Conservation (phyloP, 2,888 invertebrate species). For the Andrena chrysosceles region DNA sequence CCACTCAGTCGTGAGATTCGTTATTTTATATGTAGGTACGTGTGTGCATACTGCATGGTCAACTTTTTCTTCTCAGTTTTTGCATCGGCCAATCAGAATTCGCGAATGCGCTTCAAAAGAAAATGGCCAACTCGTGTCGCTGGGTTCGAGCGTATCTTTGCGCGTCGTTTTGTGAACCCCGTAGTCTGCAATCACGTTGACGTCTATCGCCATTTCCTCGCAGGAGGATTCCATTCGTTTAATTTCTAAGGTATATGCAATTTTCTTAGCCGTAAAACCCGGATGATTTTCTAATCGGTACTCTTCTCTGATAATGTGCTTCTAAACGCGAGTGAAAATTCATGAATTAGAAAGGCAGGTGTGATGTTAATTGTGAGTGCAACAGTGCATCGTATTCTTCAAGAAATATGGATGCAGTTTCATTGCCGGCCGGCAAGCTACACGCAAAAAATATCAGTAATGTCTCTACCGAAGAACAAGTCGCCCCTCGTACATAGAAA, state of each 20-base stretch:
- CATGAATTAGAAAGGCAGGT: slow-evolving; percentile 30
- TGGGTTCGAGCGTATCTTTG: slow-evolving; percentile 89
- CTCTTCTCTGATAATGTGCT: slow-evolving; percentile 7
- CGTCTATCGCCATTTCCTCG: slow-evolving; percentile 90
- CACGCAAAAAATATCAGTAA: slow-evolving; percentile 40
- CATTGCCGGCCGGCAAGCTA: slow-evolving; percentile 75
- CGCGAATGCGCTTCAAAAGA: slow-evolving; percentile 79
- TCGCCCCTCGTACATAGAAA: not conserved
- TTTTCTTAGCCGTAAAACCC: slow-evolving; percentile 1
- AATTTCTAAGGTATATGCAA: slow-evolving; percentile 68
- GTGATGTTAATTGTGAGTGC: slow-evolving; percentile 68
- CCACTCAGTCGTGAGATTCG: slow-evolving; percentile 47
- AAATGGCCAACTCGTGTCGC: slow-evolving; percentile 82
- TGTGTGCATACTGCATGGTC: slow-evolving; percentile 57
- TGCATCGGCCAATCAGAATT: slow-evolving; percentile 81
- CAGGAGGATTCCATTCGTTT: slow-evolving; percentile 75
- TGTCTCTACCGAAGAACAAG: not conserved
- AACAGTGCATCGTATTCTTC: slow-evolving; percentile 73
- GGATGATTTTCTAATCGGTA: not conserved
- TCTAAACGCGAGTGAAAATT: slow-evolving; percentile 48
- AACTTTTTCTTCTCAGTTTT: slow-evolving; percentile 75
- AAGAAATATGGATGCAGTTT: slow-evolving; percentile 68
- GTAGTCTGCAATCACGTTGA: slow-evolving; percentile 87
- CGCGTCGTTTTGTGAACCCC: slow-evolving; percentile 93
- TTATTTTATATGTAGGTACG: slow-evolving; percentile 62